Evolutionary conservation across 2,113 vertebrate species (phyloP).

Genomic region (Tenebrosternarchus preto): DNA sequence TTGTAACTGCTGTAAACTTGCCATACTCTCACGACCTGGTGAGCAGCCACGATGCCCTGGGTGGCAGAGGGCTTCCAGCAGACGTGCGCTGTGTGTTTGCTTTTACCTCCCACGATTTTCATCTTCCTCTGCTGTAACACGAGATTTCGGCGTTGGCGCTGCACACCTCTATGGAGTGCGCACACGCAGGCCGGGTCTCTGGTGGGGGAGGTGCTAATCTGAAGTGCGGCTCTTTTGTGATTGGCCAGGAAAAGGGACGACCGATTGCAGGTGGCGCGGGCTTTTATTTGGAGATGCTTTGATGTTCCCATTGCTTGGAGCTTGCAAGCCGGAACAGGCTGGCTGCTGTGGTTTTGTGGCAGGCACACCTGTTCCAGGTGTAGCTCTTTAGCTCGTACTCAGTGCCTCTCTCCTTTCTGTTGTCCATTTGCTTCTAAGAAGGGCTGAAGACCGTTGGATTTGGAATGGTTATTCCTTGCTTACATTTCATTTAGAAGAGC

Average conservation of each 20-base stretch:
- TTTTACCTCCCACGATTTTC: not conserved
- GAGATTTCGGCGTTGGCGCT: not conserved
- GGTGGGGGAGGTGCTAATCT: not conserved
- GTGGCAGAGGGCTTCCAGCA: not conserved
- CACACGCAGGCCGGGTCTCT: not conserved
- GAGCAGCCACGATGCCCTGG: not conserved
- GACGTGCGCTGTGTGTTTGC: not conserved
- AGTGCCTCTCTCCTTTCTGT: not conserved
- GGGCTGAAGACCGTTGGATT: not conserved
- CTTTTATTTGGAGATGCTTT: conserved; percentile 36
- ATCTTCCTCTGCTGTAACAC: not conserved
- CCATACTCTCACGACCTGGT: not conserved
- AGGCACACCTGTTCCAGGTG: conserved; percentile 57
- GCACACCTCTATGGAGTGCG: not conserved
- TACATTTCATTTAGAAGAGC: not conserved
- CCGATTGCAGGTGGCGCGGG: conserved; percentile 27
- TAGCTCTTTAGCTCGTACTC: too few species aligned
- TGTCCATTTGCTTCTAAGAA: conserved; percentile 5
- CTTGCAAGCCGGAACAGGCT: conserved; percentile 41
- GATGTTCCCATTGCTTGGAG: conserved; percentile 45
- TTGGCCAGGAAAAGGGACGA: conserved; percentile 10
- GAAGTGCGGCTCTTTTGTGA: conserved; percentile 25
- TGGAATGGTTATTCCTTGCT: conserved; percentile 6
- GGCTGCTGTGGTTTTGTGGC: not conserved
- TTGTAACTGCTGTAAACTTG: not conserved